Evolutionary conservation across 2,888 invertebrate genomes (phyloP).

Genomic region (Frankliniella intonsa): DNA sequence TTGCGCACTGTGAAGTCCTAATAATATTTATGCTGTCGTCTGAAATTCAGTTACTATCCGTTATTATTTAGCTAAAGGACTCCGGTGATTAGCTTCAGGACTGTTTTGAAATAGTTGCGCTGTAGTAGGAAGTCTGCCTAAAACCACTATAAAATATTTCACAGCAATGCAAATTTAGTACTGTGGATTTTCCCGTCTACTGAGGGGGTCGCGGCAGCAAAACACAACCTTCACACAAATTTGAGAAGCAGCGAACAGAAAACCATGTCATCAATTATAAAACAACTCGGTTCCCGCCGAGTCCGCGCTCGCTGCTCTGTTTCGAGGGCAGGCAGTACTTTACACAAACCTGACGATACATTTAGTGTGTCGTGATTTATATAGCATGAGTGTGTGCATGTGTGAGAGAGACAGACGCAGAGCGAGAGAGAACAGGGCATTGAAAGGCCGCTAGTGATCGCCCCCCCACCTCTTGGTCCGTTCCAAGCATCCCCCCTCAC

Average conservation of each 20-base stretch:
- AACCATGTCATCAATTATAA: constrained; percentile 25
- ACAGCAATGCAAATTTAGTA: too few species aligned
- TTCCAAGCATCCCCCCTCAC: too few species aligned
- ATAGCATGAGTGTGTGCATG: background rate
- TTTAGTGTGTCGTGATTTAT: constrained; percentile 19
- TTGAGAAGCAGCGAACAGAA: background rate
- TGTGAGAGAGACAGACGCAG: too few species aligned
- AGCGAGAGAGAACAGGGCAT: background rate
- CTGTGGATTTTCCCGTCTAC: too few species aligned
- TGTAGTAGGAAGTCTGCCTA: too few species aligned
- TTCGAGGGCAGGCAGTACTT: constrained; percentile 24
- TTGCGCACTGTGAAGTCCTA: background rate
- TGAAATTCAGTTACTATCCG: too few species aligned
- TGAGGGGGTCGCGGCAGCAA: too few species aligned
- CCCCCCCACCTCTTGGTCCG: background rate
- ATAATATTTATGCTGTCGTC: background rate
- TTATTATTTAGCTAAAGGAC: too few species aligned
- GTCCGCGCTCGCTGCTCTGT: background rate
- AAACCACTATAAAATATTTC: too few species aligned
- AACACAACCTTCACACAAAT: background rate
- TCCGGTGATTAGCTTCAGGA: background rate
- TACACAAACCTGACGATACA: constrained; percentile 26
- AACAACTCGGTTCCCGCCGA: constrained; percentile 9
- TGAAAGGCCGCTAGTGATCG: background rate
- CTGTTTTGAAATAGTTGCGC: background rate